Evolutionary conservation across 2,888 invertebrate genomes (phyloP).

Genomic region (Syrista parreyssii): DNA sequence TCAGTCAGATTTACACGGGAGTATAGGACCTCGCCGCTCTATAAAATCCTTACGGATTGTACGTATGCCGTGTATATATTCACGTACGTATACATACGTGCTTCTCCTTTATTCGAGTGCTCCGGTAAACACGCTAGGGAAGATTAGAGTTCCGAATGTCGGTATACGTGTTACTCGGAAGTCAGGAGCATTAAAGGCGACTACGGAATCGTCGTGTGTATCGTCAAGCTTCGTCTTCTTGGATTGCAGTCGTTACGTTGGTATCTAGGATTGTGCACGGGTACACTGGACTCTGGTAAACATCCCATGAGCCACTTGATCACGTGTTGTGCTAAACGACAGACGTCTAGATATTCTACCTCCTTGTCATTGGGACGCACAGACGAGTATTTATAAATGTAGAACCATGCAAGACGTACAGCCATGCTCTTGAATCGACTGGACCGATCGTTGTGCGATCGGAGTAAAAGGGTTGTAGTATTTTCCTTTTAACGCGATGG

Average conservation of each 20-base stretch:
- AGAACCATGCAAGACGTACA: not conserved
- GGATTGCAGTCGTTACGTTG: not conserved
- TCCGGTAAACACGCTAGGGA: conserved; percentile 58
- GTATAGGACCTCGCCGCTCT: conserved; percentile 1
- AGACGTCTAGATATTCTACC: not conserved
- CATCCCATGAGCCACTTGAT: not conserved
- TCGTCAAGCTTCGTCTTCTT: not conserved
- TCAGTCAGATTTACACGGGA: conserved; percentile 38
- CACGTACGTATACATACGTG: no score
- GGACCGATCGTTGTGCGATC: not conserved
- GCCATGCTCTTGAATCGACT: not conserved
- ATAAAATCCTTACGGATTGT: conserved; percentile 4
- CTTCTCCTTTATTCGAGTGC: conserved; percentile 51
- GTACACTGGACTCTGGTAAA: not conserved
- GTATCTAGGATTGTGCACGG: not conserved
- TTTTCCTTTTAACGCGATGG: no score
- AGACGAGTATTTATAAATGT: not conserved
- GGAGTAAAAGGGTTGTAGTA: no score
- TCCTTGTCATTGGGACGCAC: not conserved
- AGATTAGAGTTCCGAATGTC: conserved; percentile 43
- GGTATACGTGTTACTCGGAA: no score
- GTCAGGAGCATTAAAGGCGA: not conserved
- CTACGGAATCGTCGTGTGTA: not conserved
- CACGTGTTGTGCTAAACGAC: not conserved
- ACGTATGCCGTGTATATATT: not conserved